Evolutionary conservation across 2,888 invertebrate species (phyloP), one percentile per base, ranked within the genome.

Genomic region (Dastarcus helophoroides): DNA sequence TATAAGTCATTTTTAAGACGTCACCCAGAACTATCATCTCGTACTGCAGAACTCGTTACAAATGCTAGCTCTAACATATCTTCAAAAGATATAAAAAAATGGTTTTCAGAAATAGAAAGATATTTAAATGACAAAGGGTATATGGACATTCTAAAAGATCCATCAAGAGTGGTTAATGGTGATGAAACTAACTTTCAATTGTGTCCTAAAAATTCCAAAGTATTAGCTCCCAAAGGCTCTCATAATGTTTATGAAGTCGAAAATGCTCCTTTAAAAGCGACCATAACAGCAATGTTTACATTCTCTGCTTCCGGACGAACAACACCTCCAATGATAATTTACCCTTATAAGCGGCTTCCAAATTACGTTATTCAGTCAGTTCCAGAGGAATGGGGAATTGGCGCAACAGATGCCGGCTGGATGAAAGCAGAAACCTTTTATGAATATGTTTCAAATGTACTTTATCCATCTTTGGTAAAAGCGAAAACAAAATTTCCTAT

Each of bases 331-430:
- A 48, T 56, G 48, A 40, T 59, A 4, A 43, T 56, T 14, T 51
- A 42, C 35, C 50, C 50, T n/a, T n/a, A n/a, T n/a, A n/a, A n/a
- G 8, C n/a, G 22, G 22, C 9, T 29, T 11, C 29, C 29, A 8
- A 9, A 10, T 3, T 8, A 10, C n/a, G 7, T 29, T 12, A 3
- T 29, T 3, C 13, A 8, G 2, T 22, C 19, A 22, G 29, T 29
- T n/a, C 29, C 29, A n/a, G 22, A 29, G 9, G 19, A 19, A 11
- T 29, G 22, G 29, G 22, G 9, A 4, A 14, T 29, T 10, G 61
- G 59, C 34, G 53, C 46, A 36, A 55, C 55, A 3, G 58, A 62
- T 3, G 52, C 40, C 28, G 60, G 61, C 7, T 62, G 61, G 63
- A 64, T 55, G 58, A 61, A 52, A 4, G 40, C 47, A 3, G 54